Evolutionary conservation across 37 sponge, comb jelly and placozoan genomes (phyloP), one percentile per base, ranked within the genome.

Genomic region (Chondrilla cf. caribensis): DNA sequence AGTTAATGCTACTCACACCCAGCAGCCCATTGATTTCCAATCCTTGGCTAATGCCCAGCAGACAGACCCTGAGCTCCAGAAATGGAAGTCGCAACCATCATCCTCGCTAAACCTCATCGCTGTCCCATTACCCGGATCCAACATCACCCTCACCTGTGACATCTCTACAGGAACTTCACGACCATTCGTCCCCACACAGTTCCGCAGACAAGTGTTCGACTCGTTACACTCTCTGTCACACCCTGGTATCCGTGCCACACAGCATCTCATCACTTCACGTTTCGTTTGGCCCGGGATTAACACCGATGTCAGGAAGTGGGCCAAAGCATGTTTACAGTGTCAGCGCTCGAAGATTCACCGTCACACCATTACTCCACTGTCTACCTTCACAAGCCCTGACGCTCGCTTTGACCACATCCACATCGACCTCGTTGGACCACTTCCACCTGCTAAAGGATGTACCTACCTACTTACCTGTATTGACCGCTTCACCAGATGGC

Each of bases 401-500:
- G 73, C 43, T 26, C 62, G 86, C 6, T 86, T 90, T 58, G 86
- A 82, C 60, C 70, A 82, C 24, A 47, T 90, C 25, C 86, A 90
- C 43, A 38, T 89, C 22, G 82, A 89, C 40, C 55, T 90, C 42
- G 87, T 90, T 31, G 90, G 90, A 22, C 87, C 87, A 8, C 87
- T 90, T 6, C 87, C 84, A 0, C 75, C 89, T 17, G 77, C 86
- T 22, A 78, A 51, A 59, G 84, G 90, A 43, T 80, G 22, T 71
- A 58, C 64, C 37, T 90, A 90, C 65, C 79, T 90, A 1, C 72
- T 86, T 19, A 90, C 86, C 47, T 86, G 84, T 54, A 73, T 86
- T 38, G 86, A 90, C 32, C 72, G 75, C 19, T 90, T 86, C 57
- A 86, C 81, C 1, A 78, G 86, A 22, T 90, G 91, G 91, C 91